Evolutionary conservation across 2,113 vertebrate species (phyloP), one percentile per base, ranked within the genome.

Genomic region (Embiotoca jacksoni): DNA sequence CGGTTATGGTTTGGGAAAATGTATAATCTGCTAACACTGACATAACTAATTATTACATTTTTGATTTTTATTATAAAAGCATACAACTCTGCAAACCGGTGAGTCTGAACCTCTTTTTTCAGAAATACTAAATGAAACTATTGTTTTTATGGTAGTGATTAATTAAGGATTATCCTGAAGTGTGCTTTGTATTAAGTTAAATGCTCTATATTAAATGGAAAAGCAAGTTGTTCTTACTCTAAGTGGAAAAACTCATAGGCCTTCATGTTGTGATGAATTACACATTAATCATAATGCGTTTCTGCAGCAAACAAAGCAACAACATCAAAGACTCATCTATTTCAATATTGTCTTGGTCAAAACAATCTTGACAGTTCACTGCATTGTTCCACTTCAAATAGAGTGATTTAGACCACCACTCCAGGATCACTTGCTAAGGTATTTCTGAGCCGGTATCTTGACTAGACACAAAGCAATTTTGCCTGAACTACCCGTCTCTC

Each of bases 241-340:
- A 3, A n/a, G 3, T 35, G 47, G 36, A 70, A 2, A 66, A 66
- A 57, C 50, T 16, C 6, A 47, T 49, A 39, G 16, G 3, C 41
- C 30, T 39, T 33, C 30, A 56, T 78, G 33, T 61, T 65, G 33
- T 35, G 8, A 50, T 49, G 23, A 57, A 57, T 56, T 47, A 41
- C 10, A 41, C 46, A 72, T 81, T 60, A 13, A 61, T 85, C 72
- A 54, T 33, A 16, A 57, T 71, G 49, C 50, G 57, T 37, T 33
- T 44, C 7, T 33, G 31, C 2, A 8, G 31, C 30, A 78, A 35
- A 61, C 53, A 78, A 77, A 55, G 58, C 44, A 53, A 65, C 36
- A 67, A 31, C 15, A 49, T 80, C 31, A 88, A 58, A 49, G 6
- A 41, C 23, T 68, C 78, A 68, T 88, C 32, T 65, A 32, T 78